phyloP scores from a whole-genome alignment of 1,140 invertebrate genomes.

The Hestina assimilis region DNA sequence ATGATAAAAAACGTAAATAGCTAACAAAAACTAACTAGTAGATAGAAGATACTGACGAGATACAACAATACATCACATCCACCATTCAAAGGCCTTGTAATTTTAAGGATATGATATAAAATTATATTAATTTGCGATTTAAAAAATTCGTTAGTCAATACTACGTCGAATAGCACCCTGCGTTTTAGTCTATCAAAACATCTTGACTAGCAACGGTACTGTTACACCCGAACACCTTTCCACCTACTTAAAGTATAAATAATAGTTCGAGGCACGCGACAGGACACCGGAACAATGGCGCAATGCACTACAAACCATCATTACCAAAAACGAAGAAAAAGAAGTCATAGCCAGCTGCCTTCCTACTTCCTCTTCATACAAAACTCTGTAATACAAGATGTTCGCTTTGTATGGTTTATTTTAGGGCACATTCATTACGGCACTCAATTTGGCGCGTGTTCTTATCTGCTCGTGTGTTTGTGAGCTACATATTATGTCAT shows the following conservation, averaged over 20 bases:
- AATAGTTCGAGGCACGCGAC: constrained; percentile 68
- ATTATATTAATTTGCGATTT: background rate
- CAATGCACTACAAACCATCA: constrained; percentile 73
- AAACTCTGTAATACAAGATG: constrained; percentile 73
- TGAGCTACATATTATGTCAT: constrained; percentile 28
- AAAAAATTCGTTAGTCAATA: background rate
- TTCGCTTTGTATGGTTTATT: constrained; percentile 64
- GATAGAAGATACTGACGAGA: no score
- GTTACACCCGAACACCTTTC: constrained; percentile 66
- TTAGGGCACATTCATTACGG: constrained; percentile 70
- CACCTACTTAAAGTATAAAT: constrained; percentile 62
- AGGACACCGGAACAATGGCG: constrained; percentile 63
- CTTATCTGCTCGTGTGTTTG: constrained; percentile 59
- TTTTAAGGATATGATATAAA: no score
- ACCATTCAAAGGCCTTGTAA: no score
- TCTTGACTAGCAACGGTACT: constrained; percentile 65
- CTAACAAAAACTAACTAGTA: no score
- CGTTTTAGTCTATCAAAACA: constrained; percentile 47
- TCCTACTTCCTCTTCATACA: constrained; percentile 73
- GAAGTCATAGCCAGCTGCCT: constrained; percentile 68
- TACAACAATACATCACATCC: no score
- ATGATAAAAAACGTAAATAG: no score
- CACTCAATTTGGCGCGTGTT: constrained; percentile 71
- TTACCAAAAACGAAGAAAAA: constrained; percentile 66
- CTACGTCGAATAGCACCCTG: background rate